Base-by-base conservation (phyloP, 2,113 vertebrate species). In the Melanerpes aurifrons region DNA sequence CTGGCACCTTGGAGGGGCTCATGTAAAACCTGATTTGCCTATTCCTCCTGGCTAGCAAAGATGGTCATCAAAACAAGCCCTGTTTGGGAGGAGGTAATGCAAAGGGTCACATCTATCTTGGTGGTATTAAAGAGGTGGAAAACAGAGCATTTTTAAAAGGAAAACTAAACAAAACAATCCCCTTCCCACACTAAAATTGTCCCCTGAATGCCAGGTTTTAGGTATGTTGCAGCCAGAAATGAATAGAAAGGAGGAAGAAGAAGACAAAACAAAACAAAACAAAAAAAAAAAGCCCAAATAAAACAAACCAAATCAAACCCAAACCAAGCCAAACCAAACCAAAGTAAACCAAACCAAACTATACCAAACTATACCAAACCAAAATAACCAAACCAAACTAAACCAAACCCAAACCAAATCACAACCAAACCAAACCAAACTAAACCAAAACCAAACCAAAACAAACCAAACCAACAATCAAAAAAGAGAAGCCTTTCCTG, bases 31-130 rank as follows among this genome's bases (percentile, higher is more conserved):
- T 77, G 43, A 72, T 94, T 78, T 82, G 78, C 86, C 59, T 93
- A 31, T 94, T 95, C 77, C 87, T 75, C 66, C 73, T 90, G 86
- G 28, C 24, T 88, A 90, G 92, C 64, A 89, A 85, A 95, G 72
- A 83, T 92, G 83, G 83, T 78, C 77, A 89, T 90, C 92, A 87
- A 91, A 97, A 94, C 83, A 94, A 84, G 64, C 56, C 59, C 95
- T 89, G 87, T 72, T 95, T 89, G 84, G 78, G 81, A 84, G 74
- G 61, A 90, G 89, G 50, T 47, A 87, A 90, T 80, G 75, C 58
- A 92, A 86, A 73, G 1, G 5, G 5, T 61, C 79, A 75, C 47
- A 75, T 91, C 64, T 75, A 32, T 71, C 79, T 87, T 87, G 56
- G 15, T 45, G 78, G n/a, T 74, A 70, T 66, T 82, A 72, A 64